These are phyloP conservation scores for Porphyrio hochstetteri DNA, from an alignment of 2,113 vertebrate genomes.

Conservation along the genomic window DNA sequence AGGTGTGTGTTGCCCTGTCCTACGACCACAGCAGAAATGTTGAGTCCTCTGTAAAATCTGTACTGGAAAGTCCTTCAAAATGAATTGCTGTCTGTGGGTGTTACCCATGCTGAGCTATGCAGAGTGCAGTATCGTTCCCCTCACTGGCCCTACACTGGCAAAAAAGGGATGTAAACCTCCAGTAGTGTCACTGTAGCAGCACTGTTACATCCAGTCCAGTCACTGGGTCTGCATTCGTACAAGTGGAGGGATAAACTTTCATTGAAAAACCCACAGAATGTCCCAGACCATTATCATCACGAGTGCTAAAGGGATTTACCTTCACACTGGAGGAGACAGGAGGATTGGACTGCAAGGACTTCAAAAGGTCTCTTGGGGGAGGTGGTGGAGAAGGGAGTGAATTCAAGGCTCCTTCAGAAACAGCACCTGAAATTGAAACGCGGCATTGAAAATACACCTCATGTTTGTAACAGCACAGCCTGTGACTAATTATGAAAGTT, in stretches of 20 bases:
- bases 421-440: conserved; percentile 58
- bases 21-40: not conserved
- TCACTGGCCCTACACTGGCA: not conserved
- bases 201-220: not conserved
- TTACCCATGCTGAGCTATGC: not conserved
- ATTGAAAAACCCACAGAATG: not conserved
- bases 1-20: not conserved
- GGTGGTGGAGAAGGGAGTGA: conserved; percentile 10
- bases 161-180: not conserved
- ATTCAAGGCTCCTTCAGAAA: not conserved
- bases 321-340: conserved; percentile 48
- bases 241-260: not conserved
- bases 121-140: not conserved
- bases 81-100: not conserved
- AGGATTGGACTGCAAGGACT: conserved; percentile 46
- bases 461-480: not conserved
- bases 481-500: not conserved
- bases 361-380: conserved; percentile 52
- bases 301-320: conserved; percentile 54
- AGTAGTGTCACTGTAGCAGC: not conserved
- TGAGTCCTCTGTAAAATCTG: not conserved
- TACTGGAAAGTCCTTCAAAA: not conserved
- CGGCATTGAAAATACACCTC: not conserved
- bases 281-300: not conserved
- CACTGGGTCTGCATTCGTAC: not conserved